These are phyloP conservation scores for Temnothorax rugatulus DNA, from an alignment of 2,888 invertebrate species.

Conservation along the genomic window DNA sequence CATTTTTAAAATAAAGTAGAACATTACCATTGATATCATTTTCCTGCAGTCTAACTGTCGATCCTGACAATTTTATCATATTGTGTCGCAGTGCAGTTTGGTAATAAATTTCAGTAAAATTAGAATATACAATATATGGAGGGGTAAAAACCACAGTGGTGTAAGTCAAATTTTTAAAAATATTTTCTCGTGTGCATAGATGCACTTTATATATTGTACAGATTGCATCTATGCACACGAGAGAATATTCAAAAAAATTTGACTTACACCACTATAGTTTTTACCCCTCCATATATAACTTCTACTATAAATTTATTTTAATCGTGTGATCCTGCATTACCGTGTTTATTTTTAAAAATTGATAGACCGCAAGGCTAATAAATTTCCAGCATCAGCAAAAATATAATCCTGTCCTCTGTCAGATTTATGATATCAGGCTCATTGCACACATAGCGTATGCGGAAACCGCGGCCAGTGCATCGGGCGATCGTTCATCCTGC, in stretches of 20 bases:
- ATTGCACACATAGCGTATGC: conserved; percentile 2
- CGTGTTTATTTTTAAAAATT: neutral
- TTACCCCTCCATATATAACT: neutral
- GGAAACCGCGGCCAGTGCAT: conserved; percentile 10
- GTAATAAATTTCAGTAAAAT: neutral
- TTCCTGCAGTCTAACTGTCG: neutral
- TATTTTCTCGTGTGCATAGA: too few relatives aligned
- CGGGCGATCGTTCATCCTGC: conserved; percentile 22
- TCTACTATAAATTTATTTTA: conserved; percentile 9
- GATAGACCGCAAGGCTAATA: neutral
- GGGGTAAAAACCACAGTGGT: too few relatives aligned
- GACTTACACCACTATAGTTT: too few relatives aligned
- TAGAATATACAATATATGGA: neutral
- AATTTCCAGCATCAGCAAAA: conserved; percentile 28
- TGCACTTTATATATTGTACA: too few relatives aligned
- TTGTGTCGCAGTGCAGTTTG: neutral
- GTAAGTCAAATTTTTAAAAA: too few relatives aligned
- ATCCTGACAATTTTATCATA: neutral
- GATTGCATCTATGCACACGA: too few relatives aligned
- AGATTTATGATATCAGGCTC: conserved; percentile 39
- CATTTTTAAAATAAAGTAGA: neutral
- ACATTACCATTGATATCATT: neutral
- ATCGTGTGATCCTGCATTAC: neutral
- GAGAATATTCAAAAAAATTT: too few relatives aligned
- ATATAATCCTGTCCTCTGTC: neutral